These are phyloP conservation scores for Mongoloraphidia duomilia DNA, from an alignment of 2,888 invertebrate genomes.

Conservation along the genomic window DNA sequence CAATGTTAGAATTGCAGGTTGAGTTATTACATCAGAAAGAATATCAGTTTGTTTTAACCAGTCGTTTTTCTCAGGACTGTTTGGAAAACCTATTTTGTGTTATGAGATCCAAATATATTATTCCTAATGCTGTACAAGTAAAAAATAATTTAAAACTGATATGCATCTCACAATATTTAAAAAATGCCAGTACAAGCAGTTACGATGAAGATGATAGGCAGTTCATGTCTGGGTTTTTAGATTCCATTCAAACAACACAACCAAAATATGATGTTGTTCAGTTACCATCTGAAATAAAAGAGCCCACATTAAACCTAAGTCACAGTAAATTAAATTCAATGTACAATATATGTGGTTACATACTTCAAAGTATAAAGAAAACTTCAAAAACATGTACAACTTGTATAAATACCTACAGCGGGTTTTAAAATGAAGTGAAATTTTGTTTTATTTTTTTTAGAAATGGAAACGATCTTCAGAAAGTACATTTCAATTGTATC, in stretches of 20 bases:
- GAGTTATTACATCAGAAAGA: conserved; percentile 10
- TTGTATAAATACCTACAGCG: no score
- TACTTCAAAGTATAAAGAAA: neutral
- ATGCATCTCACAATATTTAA: conserved; percentile 13
- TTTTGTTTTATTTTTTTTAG: no score
- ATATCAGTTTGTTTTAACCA: conserved; percentile 13
- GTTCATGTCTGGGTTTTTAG: conserved; percentile 12
- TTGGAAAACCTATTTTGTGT: conserved; percentile 14
- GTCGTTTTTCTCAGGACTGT: conserved; percentile 14
- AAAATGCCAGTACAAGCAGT: conserved; percentile 8
- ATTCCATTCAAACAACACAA: conserved; percentile 4
- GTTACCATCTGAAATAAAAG: neutral
- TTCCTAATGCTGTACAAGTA: conserved; percentile 12
- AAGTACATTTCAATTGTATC: no score
- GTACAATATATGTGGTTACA: conserved; percentile 10
- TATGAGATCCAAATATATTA: conserved; percentile 11
- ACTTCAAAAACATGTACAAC: neutral
- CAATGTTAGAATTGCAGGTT: conserved; percentile 12
- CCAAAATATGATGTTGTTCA: conserved; percentile 3
- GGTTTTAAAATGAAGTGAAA: no score
- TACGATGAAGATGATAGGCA: conserved; percentile 13
- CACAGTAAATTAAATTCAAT: conserved; percentile 13
- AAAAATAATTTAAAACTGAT: conserved; percentile 15
- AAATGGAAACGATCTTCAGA: no score
- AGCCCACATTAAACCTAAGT: conserved; percentile 8